A percentile compares a stretch with the other conserved stretches of the same genome.
These are phyloP conservation scores for Leptodactylus fallax DNA, from an alignment of 2,797 vertebrate genomes.

Conservation along the genomic window DNA sequence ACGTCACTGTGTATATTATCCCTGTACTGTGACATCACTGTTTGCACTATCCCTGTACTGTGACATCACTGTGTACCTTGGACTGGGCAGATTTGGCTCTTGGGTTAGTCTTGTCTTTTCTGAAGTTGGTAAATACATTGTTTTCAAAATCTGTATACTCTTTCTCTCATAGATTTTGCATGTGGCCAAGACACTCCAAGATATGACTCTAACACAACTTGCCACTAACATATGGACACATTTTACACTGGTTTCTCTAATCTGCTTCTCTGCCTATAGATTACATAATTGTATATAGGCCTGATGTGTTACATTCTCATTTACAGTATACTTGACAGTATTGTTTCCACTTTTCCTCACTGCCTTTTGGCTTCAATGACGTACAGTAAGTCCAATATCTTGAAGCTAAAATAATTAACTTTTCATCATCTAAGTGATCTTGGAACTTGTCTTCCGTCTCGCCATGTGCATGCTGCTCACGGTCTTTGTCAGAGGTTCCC, in stretches of 20 bases:
- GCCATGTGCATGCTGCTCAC: conserved; percentile 3
- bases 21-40: too few species aligned
- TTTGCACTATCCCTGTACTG: too few species aligned
- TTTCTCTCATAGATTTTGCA: too few species aligned
- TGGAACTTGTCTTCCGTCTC: neutral
- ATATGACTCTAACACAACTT: neutral
- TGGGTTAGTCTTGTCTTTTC: too few species aligned
- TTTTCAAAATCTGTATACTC: too few species aligned
- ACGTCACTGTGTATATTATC: too few species aligned
- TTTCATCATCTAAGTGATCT: conserved; percentile 38
- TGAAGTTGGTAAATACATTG: too few species aligned
- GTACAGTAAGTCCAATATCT: neutral
- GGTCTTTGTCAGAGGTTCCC: conserved; percentile 50
- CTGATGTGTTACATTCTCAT: neutral
- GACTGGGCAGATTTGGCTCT: too few species aligned
- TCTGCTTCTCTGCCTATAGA: neutral
- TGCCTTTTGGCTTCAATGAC: neutral
- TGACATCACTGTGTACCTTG: too few species aligned
- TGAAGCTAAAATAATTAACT: conserved; percentile 50
- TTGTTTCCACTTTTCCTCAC: neutral
- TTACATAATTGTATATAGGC: neutral
- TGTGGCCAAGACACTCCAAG: too few species aligned
- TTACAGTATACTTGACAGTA: neutral
- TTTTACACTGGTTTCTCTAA: neutral
- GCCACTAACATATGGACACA: neutral